Percentiles rank a stretch among this genome's conserved stretches.
These are phyloP conservation scores for Pachypanchax playfairii DNA, from an alignment of 2,113 vertebrate genomes.

Conservation along the genomic window DNA sequence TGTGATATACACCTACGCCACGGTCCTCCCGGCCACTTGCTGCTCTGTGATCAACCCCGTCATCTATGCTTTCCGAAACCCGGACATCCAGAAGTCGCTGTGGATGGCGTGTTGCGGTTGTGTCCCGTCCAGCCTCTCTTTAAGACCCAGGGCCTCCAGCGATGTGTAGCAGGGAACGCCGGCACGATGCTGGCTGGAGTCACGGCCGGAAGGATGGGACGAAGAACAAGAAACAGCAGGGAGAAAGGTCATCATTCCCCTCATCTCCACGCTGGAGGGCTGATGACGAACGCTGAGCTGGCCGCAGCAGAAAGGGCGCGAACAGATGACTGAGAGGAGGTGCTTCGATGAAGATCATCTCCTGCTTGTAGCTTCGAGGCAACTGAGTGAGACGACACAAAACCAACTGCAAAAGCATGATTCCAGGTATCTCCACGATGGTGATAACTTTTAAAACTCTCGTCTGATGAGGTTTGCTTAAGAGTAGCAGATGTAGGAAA, in stretches of 20 bases:
- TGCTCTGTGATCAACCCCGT: constrained; percentile 92
- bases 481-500: constrained; percentile 52
- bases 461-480: constrained; percentile 13
- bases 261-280: constrained; percentile 31
- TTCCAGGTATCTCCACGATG: constrained; percentile 20
- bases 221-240: not conserved
- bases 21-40: constrained; percentile 87
- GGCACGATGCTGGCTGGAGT: constrained; percentile 17
- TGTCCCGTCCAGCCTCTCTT: constrained; percentile 82
- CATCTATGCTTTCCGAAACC: constrained; percentile 92
- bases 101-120: constrained; percentile 92
- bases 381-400: constrained; percentile 6
- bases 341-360: constrained; percentile 8
- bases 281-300: constrained; percentile 13
- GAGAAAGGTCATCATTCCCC: constrained; percentile 4
- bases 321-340: not conserved
- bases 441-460: constrained; percentile 18
- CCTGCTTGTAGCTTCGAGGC: constrained; percentile 14
- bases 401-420: constrained; percentile 60
- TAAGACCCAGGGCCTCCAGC: constrained; percentile 88
- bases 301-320: constrained; percentile 14
- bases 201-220: not conserved
- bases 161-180: constrained; percentile 81
- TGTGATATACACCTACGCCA: constrained; percentile 86
- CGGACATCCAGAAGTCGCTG: constrained; percentile 91